Conservation (phyloP, 2,797 vertebrate species). For the Pseudomugil gertrudae region DNA sequence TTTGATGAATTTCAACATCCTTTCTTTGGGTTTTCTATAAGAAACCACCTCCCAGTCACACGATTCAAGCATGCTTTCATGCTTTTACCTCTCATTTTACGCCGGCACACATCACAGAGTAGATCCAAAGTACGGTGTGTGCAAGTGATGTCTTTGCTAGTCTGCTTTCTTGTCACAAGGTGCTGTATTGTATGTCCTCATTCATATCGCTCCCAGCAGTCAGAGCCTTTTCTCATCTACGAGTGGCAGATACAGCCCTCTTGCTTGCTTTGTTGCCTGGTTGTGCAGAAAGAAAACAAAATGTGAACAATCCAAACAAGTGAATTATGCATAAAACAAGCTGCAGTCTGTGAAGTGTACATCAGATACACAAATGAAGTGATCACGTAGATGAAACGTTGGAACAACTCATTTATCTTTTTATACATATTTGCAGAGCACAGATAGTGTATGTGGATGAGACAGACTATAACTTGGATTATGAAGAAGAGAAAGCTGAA, state of each 20-base stretch:
- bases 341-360: constrained; percentile 57
- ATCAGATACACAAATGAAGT: constrained; percentile 52
- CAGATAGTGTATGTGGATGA: not conserved
- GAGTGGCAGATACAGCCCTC: constrained; percentile 50
- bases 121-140: constrained; percentile 32
- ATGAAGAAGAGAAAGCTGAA: constrained; percentile 2
- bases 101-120: constrained; percentile 22
- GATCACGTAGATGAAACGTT: constrained; percentile 48
- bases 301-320: constrained; percentile 41
- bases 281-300: constrained; percentile 33
- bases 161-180: constrained; percentile 22
- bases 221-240: constrained; percentile 32
- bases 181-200: constrained; percentile 23
- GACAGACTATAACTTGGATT: constrained; percentile 17
- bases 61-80: constrained; percentile 11
- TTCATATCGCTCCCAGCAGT: constrained; percentile 48
- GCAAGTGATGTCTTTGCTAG: constrained; percentile 41
- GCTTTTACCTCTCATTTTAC: constrained; percentile 14
- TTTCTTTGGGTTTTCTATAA: not conserved
- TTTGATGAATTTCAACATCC: constrained; percentile 9
- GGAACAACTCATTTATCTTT: constrained; percentile 23
- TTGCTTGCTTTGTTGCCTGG: constrained; percentile 32
- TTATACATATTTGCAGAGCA: not conserved
- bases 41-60: not conserved
- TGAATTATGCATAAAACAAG: constrained; percentile 62